These are phyloP conservation scores for Syngnathus scovelli DNA, from an alignment of 2,113 vertebrate species.

Conservation along the genomic window DNA sequence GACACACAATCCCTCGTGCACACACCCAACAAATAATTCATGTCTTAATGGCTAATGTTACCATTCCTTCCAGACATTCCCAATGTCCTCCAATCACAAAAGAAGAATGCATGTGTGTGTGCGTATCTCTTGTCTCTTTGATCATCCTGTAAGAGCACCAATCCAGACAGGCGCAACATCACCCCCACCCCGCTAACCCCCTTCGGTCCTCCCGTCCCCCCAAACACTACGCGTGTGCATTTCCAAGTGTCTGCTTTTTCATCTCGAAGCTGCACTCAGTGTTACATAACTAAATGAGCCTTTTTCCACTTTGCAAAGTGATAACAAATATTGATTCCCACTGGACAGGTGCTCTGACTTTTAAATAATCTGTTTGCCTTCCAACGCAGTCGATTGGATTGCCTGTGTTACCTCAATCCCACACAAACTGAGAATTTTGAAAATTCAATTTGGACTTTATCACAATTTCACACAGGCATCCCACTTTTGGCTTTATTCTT, in stretches of 20 bases:
- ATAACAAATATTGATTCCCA: constrained; percentile 33
- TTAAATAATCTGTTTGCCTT: constrained; percentile 46
- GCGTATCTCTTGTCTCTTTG: constrained; percentile 56
- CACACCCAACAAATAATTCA: constrained; percentile 56
- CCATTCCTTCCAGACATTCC: constrained; percentile 41
- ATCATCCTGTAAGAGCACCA: constrained; percentile 63
- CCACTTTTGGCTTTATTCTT: not conserved
- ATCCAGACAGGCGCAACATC: constrained; percentile 51
- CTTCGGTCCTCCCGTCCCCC: constrained; percentile 20
- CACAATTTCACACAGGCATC: constrained; percentile 20
- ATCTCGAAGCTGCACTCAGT: constrained; percentile 26
- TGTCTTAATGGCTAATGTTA: constrained; percentile 63
- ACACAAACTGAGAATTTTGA: not conserved
- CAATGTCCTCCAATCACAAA: constrained; percentile 47
- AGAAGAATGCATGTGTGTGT: constrained; percentile 7
- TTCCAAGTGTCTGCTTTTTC: constrained; percentile 28
- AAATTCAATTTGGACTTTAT: constrained; percentile 42
- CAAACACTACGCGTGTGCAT: constrained; percentile 26
- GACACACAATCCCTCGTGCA: constrained; percentile 24
- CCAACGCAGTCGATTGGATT: constrained; percentile 43
- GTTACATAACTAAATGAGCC: constrained; percentile 30
- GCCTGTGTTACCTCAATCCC: constrained; percentile 16
- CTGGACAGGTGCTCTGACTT: constrained; percentile 24
- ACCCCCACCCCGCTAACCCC: constrained; percentile 13
- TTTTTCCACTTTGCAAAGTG: constrained; percentile 22